phyloP scores from a whole-genome alignment of 1,140 invertebrate genomes.

The Drosophila willistoni region DNA sequence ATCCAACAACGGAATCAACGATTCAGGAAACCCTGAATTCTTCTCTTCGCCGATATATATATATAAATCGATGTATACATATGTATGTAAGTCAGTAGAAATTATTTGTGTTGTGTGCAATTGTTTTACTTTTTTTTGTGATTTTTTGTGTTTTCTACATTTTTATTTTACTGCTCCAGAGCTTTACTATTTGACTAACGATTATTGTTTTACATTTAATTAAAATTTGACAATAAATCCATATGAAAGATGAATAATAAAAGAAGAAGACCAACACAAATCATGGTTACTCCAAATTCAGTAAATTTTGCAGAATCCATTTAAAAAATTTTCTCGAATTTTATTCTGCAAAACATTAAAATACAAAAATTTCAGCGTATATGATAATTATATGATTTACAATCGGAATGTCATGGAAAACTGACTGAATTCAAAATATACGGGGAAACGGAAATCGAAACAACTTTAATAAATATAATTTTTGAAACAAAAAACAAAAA shows the following conservation, averaged over 20 bases:
- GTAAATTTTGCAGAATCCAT: background rate
- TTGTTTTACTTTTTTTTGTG: constrained; percentile 15
- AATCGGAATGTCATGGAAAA: too few species aligned
- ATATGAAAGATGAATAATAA: background rate
- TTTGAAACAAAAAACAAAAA: too few species aligned
- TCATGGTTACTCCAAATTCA: background rate
- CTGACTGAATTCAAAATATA: too few species aligned
- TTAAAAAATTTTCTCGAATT: too few species aligned
- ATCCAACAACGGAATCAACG: too few species aligned
- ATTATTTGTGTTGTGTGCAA: constrained; percentile 14
- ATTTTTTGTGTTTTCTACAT: constrained; percentile 27
- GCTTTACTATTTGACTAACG: constrained; percentile 59
- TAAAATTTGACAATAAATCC: constrained; percentile 5
- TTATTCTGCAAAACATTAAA: background rate
- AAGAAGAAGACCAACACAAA: background rate
- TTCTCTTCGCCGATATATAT: too few species aligned
- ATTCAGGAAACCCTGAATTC: too few species aligned
- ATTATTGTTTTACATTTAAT: constrained; percentile 47
- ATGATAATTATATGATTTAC: too few species aligned
- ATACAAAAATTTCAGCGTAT: background rate
- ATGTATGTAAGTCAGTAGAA: constrained; percentile 6
- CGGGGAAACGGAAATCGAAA: too few species aligned
- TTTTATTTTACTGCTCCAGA: constrained; percentile 29
- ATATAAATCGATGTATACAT: too few species aligned
- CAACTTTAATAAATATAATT: too few species aligned